Evolutionary conservation across 2,113 vertebrate genomes (phyloP), one percentile per base, ranked within the genome.

Genomic region (Ondatra zibethicus): DNA sequence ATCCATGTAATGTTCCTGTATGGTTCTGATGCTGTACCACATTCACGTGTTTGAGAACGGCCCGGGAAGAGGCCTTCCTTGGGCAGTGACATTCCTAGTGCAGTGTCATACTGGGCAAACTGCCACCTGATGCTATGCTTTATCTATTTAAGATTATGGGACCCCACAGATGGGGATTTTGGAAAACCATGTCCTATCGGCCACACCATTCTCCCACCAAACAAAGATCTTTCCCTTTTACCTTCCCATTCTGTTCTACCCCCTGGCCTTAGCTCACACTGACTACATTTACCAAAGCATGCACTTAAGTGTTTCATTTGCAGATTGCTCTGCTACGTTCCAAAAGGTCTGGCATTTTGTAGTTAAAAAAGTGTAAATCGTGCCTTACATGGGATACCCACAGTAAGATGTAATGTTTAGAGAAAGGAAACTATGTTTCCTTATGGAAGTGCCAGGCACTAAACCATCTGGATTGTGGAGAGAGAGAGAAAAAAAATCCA

Each of bases 371-470:
- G 80, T 47, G 29, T 97, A 97, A 97, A 95, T 96, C 82, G 88
- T 92, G 77, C 94, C 82, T 92, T 97, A 33, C 5, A 0, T 94
- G 94, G 87, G 96, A 92, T 94, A 86, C 68, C n/a, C 58, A 85
- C 2, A 3, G 88, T 95, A 95, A 94, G 91, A 97, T 95, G 82
- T 92, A 95, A 97, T 97, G 95, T 97, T 97, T 95, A 93, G 95
- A 97, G 86, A 95, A 96, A 96, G 95, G 91, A 96, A 97, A 96
- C 96, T 96, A 73, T 70, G 89, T 89, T 96, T 97, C 95, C 96
- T 97, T 95, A 58, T 94, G 91, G 96, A 97, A 94, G 88, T 91
- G 94, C 66, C 39, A 89, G 94, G 89, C 96, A 93, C 63, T 96
- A 87, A 93, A 87, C 96, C 97, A 97, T 96, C 91, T 97, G 96